Percentiles rank a stretch among this genome's conserved stretches.
These are phyloP conservation scores for Conus betulinus DNA, from an alignment of 1,140 invertebrate species.

Conservation along the genomic window DNA sequence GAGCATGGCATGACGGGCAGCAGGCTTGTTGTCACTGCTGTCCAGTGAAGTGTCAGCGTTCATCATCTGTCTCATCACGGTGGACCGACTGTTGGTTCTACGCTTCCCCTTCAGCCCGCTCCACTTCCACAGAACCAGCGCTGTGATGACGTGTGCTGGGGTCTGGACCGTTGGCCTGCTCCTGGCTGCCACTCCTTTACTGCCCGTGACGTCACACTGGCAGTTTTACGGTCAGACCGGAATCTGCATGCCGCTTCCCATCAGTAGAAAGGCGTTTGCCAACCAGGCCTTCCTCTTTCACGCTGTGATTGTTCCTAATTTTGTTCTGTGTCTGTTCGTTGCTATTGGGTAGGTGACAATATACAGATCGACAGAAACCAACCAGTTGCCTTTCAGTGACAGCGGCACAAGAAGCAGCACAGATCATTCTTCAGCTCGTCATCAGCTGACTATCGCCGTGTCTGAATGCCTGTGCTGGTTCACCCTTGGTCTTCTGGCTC, in stretches of 20 bases:
- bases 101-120: neutral
- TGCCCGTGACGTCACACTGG: neutral
- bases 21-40: slow-evolving; percentile 8
- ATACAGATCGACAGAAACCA: neutral
- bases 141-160: neutral
- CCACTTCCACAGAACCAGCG: neutral
- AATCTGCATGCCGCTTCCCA: slow-evolving; percentile 9
- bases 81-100: neutral
- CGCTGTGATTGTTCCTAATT: neutral
- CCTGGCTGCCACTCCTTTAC: neutral
- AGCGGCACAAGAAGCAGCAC: neutral
- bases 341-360: neutral
- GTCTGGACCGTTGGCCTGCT: neutral
- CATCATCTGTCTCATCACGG: slow-evolving; percentile 11
- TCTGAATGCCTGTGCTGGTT: slow-evolving; percentile 13
- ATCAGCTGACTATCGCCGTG: neutral
- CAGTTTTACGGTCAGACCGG: slow-evolving; percentile 13
- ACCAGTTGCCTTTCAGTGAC: too few species aligned
- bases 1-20: neutral
- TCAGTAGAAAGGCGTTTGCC: neutral
- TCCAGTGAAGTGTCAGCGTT: slow-evolving; percentile 19
- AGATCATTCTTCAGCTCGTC: neutral
- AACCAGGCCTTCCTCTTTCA: neutral
- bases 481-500: slow-evolving; percentile 12
- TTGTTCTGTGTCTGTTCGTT: neutral